These are phyloP conservation scores for Macropis europaea DNA, from an alignment of 2,888 invertebrate genomes.

Conservation along the genomic window DNA sequence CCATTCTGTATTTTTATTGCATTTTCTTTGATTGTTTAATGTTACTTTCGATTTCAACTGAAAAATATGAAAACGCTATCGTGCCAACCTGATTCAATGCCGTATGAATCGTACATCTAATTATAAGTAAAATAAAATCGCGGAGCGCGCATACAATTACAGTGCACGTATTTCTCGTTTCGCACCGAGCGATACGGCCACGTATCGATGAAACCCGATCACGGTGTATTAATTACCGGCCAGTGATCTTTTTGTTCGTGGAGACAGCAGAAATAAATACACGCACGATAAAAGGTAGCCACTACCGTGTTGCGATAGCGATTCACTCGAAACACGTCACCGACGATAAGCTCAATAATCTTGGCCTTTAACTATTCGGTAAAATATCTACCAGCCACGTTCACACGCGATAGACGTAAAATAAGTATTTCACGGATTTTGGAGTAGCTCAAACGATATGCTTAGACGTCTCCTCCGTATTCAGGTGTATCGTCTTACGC, in stretches of 20 bases:
- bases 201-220: constrained; percentile 54
- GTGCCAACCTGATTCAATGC: no score
- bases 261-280: constrained; percentile 35
- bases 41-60: no score
- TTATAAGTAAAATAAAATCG: no score
- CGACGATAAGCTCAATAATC: constrained; percentile 33
- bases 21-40: no score
- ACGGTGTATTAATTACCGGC: constrained; percentile 57
- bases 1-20: no score
- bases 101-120: no score
- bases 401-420: no score
- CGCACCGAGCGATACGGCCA: constrained; percentile 4
- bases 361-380: constrained; percentile 3
- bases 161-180: not conserved
- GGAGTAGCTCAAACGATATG: no score
- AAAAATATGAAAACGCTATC: no score
- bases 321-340: constrained; percentile 34
- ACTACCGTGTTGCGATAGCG: constrained; percentile 18
- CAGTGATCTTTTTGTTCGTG: constrained; percentile 34
- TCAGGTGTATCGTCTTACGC: constrained; percentile 29
- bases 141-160: constrained; percentile 9
- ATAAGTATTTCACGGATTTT: no score
- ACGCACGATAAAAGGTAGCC: constrained; percentile 36
- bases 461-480: not conserved
- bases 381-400: not conserved